A percentile compares a stretch with the other conserved stretches of the same genome.
phyloP scores from a whole-genome alignment of 2,113 vertebrate genomes.

The Antigone vipio region DNA sequence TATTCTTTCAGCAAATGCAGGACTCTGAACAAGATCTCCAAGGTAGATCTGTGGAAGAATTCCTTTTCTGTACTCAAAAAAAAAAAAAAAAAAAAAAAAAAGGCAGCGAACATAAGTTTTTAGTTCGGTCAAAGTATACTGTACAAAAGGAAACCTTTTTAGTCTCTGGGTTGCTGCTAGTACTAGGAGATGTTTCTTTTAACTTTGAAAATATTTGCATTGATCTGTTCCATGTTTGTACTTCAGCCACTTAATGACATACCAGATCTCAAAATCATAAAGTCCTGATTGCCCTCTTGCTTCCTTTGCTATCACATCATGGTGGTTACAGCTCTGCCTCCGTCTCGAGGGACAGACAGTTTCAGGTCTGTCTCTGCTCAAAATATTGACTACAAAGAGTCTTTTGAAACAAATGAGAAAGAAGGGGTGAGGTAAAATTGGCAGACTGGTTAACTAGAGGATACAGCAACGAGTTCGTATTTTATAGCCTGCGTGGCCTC shows the following conservation, averaged over 20 bases:
- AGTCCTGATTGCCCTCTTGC: background rate
- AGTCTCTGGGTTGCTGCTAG: background rate
- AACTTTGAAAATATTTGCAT: background rate
- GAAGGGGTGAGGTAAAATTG: background rate
- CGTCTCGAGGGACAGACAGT: background rate
- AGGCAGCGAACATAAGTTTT: background rate
- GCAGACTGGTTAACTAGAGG: background rate
- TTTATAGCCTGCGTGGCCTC: background rate
- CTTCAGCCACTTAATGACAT: background rate
- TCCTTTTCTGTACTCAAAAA: background rate
- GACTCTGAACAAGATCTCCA: background rate
- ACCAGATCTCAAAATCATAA: background rate
- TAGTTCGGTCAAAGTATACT: rapidly evolving
- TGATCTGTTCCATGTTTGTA: background rate
- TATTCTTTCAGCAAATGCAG: background rate
- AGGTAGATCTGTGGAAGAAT: background rate
- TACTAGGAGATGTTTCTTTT: background rate
- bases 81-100: background rate
- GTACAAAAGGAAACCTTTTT: background rate
- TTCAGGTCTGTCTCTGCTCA: background rate
- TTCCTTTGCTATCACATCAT: background rate
- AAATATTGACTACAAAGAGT: background rate
- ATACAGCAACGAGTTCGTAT: background rate
- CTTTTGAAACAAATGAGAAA: background rate
- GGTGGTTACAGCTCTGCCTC: background rate